Evolutionary conservation across 2,888 invertebrate species (phyloP).

Genomic region (Watsonalla cultraria): DNA sequence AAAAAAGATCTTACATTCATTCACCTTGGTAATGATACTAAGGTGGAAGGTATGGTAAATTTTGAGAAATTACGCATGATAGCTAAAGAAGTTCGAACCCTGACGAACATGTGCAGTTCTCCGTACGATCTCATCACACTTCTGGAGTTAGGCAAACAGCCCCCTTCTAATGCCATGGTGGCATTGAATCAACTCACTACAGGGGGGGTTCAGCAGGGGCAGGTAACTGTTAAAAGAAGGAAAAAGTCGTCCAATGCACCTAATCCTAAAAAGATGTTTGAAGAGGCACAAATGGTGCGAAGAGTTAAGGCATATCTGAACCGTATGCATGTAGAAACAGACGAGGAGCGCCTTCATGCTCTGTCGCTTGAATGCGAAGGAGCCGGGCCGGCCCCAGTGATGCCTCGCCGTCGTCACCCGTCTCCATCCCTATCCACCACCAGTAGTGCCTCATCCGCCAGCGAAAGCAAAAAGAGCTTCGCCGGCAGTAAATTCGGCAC

Average conservation of each 20-base stretch:
- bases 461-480: slow-evolving; percentile 82
- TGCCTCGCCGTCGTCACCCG: slow-evolving; percentile 89
- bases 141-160: slow-evolving; percentile 91
- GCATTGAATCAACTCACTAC: slow-evolving; percentile 92
- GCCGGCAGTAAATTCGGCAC: slow-evolving; percentile 88
- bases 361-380: slow-evolving; percentile 94
- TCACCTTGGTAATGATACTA: slow-evolving; percentile 96
- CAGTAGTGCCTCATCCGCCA: slow-evolving; percentile 93
- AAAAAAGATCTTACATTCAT: slow-evolving; percentile 98
- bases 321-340: slow-evolving; percentile 93
- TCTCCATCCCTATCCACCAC: slow-evolving; percentile 96
- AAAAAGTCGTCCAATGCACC: slow-evolving; percentile 94
- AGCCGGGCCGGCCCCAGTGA: slow-evolving; percentile 79
- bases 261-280: slow-evolving; percentile 99
- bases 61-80: slow-evolving; percentile 99
- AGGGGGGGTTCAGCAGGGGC: slow-evolving; percentile 83
- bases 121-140: slow-evolving; percentile 92
- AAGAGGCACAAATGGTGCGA: slow-evolving; percentile 99
- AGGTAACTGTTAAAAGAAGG: slow-evolving; percentile 92
- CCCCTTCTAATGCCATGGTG: slow-evolving; percentile 92
- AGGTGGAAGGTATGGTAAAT: slow-evolving; percentile 93
- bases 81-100: slow-evolving; percentile 94
- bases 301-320: slow-evolving; percentile 97
- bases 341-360: slow-evolving; percentile 93
- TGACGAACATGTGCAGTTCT: slow-evolving; percentile 97